Base-by-base conservation (phyloP, 2,888 invertebrate genomes). In the Cerceris rybyensis region DNA sequence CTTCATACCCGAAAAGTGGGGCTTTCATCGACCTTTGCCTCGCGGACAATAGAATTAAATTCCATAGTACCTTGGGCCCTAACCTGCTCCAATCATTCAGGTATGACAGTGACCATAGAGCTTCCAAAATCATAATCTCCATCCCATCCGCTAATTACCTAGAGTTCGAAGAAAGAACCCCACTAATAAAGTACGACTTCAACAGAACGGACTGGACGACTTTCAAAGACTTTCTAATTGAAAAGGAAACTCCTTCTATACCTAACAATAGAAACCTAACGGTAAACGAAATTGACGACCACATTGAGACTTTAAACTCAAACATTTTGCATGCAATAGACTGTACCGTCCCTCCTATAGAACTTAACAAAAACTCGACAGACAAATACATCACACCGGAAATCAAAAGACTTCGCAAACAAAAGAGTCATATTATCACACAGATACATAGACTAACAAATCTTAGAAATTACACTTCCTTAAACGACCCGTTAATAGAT, bases 101-200 rank as follows among this genome's bases (percentile, higher is more conserved):
- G 6, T 50, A 58, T 13, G 52, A 65, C 14, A 65, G 59, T 7
- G 52, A 65, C 52, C 71, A 65, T 13, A 59, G 28, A 52, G 65
- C 43, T 4, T 28, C 28, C 4, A 28, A 4, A 28, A 28, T 28
- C 28, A 28, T 28, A 28, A 28, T 28, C 28, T 0, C 4, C 39
- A 0, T 11, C 8, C 11, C 42, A 59, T 1, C 8, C 6, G 13
- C 49, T 70, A 6, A 42, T 57, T 1, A 13, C 4, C 28, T 50
- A 2, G 1, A 46, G 39, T 6, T 49, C 7, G 0, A 7, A 13
- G 46, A 46, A 11, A 13, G 1, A 46, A 46, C 28, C 0, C 14
- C 39, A 49, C 11, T 49, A 41, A 28, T 28, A 28, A 28, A 28
- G 28, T 28, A 28, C 28, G 28, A 28, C 28, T 28, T 28, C 4